Evolutionary conservation across 2,797 vertebrate genomes (phyloP), one percentile per base, ranked within the genome.

Genomic region (Sciurus vulgaris): DNA sequence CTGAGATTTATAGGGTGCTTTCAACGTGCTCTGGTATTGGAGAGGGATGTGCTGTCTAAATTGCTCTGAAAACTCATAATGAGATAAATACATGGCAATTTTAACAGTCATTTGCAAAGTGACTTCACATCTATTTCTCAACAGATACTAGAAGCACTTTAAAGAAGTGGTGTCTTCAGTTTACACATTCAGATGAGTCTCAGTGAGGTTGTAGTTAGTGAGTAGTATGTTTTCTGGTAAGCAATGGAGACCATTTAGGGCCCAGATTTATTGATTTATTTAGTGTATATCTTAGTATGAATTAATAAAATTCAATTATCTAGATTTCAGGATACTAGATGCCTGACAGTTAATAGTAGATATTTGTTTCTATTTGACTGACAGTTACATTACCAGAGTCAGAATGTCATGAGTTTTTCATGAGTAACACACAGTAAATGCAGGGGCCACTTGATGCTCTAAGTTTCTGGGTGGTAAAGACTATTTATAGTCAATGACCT

Each of bases 341-440:
- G 8, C 17, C 26, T 86, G n/a, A 41, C 74, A 49, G 78, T 89
- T 91, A 81, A 81, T 81, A 86, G 87, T 22, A 86, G 6, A 84
- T 87, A 61, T 38, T 91, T 61, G 20, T 35, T 49, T 92, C 59
- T n/a, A 30, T 92, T 89, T 95, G 54, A 91, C 49, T 83, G 54
- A 69, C 14, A 70, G 65, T 13, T 77, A 7, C 33, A 13, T 81
- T 91, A 88, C 13, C 2, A 70, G 22, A 74, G 10, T 89, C 69
- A 67, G 69, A 74, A 86, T 17, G 1, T 87, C 7, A 24, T 8
- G 17, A 89, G 35, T 77, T 84, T 86, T 24, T 10, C 61, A 7
- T 30, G 61, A 63, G n/a, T 18, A 67, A 69, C 51, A 22, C 41
- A 17, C 33, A 63, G 14, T n/a, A 63, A 87, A 30, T 63, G 47